Base-by-base conservation (phyloP, 2,888 invertebrate species). In the Cacoxenus indagator region DNA sequence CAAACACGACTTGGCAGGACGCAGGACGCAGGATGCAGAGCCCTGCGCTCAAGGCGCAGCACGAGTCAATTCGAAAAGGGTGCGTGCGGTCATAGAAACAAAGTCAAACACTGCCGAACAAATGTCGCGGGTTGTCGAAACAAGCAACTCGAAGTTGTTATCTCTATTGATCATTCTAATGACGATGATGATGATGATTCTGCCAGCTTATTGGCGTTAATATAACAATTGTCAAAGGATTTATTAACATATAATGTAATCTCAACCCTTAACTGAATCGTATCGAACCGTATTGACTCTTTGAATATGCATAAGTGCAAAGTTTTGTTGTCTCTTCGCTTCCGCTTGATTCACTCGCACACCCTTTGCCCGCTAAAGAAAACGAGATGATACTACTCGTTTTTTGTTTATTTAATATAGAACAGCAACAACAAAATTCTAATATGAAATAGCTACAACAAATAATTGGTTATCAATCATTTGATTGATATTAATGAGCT, bases 401-500 rank as follows among this genome's bases (percentile, higher is more conserved):
- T n/a, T n/a, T n/a, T n/a, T n/a, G n/a, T n/a, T n/a, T 37, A 37
- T 37, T 37, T 8, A 37, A 24, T 61, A 48, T 6, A 8, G n/a
- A 48, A 75, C 70, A 74, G 75, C 70, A 80, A 67, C 73, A 69
- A 65, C 24, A 68, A 66, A 66, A 22, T 48, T 57, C 57, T 51
- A 37, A 11, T 37, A 37, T 37, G 37, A 2, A 11, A 8, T 37
- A 37, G 14, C 9, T n/a, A 57, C 29, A 57, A 57, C 57, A 17
- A 66, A n/a, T n/a, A 27, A 46, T 64, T 69, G 69, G 74, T 70
- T 73, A 85, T 85, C 82, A 81, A 85, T 83, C 85, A 85, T 78
- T 84, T 85, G 80, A 85, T 85, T 85, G 85, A 85, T 83, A 85
- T 85, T 85, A 85, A 85, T 85, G 84, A 85, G 78, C 77, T 24